Conservation (phyloP, 1,140 invertebrate genomes). For the Temnothorax nylanderi region DNA sequence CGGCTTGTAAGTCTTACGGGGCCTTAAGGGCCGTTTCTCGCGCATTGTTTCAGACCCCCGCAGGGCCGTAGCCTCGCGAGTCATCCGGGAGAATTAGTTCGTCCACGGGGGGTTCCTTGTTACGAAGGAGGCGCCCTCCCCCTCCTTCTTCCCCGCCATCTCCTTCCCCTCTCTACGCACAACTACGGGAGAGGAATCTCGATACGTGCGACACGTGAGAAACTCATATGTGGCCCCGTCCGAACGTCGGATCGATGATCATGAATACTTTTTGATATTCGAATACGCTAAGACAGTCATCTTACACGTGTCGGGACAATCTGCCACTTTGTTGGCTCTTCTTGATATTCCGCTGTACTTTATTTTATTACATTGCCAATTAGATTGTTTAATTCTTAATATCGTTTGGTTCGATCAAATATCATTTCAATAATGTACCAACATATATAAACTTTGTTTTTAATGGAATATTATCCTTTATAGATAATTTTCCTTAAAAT, state of each 20-base stretch:
- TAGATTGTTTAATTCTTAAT: neutral
- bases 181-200: conserved; percentile 47
- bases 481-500: neutral
- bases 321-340: conserved; percentile 7
- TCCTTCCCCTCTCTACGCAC: conserved; percentile 13
- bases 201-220: conserved; percentile 73
- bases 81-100: conserved; percentile 85
- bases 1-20: conserved; percentile 69
- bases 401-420: neutral
- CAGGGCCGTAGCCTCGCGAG: conserved; percentile 82
- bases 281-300: conserved; percentile 35
- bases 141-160: conserved; percentile 34
- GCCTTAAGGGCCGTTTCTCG: conserved; percentile 79
- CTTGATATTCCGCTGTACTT: neutral
- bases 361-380: neutral
- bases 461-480: neutral
- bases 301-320: conserved; percentile 27
- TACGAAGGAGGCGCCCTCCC: conserved; percentile 76
- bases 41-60: conserved; percentile 85
- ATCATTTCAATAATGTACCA: neutral
- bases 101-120: conserved; percentile 84
- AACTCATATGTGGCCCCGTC: conserved; percentile 62
- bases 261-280: conserved; percentile 24
- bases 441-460: neutral
- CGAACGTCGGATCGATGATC: conserved; percentile 47